Base-by-base conservation (phyloP, 2,113 vertebrate genomes). In the Epinephelus cyanopodus region DNA sequence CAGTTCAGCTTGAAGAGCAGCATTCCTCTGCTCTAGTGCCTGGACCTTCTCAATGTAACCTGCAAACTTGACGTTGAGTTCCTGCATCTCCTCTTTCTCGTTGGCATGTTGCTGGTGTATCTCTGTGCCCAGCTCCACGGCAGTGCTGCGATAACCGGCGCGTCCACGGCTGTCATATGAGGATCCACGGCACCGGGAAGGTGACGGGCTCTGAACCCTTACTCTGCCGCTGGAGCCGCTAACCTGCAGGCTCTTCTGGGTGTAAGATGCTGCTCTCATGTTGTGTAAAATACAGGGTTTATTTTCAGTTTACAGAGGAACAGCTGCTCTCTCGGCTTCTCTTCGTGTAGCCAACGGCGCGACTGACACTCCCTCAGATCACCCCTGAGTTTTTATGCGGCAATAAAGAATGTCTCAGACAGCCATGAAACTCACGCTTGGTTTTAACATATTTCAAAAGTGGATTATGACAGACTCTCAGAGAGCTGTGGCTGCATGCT, bases 21-120 rank as follows among this genome's bases (percentile, higher is more conserved):
- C 77, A 18, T 95, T 95, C 84, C 87, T 95, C 88, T 95, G 92
- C 67, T 96, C 95, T 5, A 96, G 93, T 0, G 91, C 85, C 91
- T 96, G 95, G 42, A 96, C 96, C 80, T 96, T 96, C 48, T 87
- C 87, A 11, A 96, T 96, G 93, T 96, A 96, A 65, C 94, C 94
- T 0, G 95, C 94, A 25, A 96, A 96, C 82, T 90, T 92, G 3
- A 94, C 85, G 25, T 96, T 96, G 65, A 96, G 93, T 74, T 95
- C 94, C 77, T 96, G 96, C 95, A 96, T 95, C 82, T 95, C 95
- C 83, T 96, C 95, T 74, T 96, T 96, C 90, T 95, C 95, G 7
- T 92, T 94, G 77, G 84, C 83, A 69, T 93, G 94, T 0, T 92
- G 87, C 88, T 95, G 89, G 75, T 95, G 94, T 79, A 95, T 90